Conservation (phyloP, 2,113 vertebrate species). For the Geococcyx californianus region DNA sequence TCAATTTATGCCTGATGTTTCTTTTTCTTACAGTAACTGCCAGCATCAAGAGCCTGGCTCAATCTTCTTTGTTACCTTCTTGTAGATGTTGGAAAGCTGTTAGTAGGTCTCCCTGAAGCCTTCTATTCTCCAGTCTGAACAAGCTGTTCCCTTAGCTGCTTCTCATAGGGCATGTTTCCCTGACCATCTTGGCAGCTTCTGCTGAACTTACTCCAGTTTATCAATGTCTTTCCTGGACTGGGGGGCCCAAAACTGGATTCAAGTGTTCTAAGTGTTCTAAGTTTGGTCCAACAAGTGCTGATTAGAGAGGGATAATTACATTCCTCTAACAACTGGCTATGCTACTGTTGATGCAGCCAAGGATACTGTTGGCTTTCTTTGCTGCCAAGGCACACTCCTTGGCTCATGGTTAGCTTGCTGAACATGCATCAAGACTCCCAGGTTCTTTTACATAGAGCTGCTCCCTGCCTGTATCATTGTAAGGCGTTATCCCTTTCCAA, state of each 20-base stretch:
- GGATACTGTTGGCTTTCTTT: constrained; percentile 32
- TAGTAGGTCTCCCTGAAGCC: neutral
- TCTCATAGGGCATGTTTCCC: neutral
- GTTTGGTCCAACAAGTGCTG: constrained; percentile 1
- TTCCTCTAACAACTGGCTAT: constrained; percentile 55
- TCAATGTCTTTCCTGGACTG: constrained; percentile 10
- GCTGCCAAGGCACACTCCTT: constrained; percentile 59
- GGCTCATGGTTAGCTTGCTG: neutral
- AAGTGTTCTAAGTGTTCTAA: constrained; percentile 32
- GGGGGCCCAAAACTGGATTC: constrained; percentile 16
- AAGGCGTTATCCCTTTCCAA: neutral
- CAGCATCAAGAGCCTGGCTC: neutral
- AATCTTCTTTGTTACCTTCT: neutral
- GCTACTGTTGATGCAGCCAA: constrained; percentile 45
- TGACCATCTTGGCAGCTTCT: constrained; percentile 36
- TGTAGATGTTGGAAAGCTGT: neutral
- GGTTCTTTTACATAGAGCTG: neutral
- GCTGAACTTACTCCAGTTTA: constrained; percentile 25
- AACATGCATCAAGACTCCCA: constrained; percentile 1
- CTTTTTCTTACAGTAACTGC: neutral
- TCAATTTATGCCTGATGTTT: neutral
- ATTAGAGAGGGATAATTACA: constrained; percentile 55
- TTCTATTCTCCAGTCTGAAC: neutral
- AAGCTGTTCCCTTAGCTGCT: constrained; percentile 6
- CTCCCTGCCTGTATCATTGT: neutral